Base-by-base conservation (phyloP, 2,113 vertebrate genomes). In the Scomber japonicus region DNA sequence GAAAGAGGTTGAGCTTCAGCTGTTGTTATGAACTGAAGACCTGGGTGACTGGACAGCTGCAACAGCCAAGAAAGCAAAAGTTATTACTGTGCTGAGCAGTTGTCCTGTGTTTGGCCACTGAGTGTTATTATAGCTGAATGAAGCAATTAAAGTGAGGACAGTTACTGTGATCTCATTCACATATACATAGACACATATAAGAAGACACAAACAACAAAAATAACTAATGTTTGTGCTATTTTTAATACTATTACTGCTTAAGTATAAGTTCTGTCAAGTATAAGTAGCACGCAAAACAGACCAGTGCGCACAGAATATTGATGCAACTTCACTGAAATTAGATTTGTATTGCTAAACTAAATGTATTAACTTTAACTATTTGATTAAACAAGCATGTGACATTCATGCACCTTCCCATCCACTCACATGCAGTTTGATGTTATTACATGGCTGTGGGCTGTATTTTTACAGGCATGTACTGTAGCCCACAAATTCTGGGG, bases 1-100 rank as follows among this genome's bases (percentile, higher is more conserved):
- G 56, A 75, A 73, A 71, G 61, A 66, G 75, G 17, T 70, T 88
- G 83, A 82, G 75, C 81, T 84, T 93, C 95, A 95, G 95, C 95
- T 95, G 95, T 93, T 95, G 93, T 95, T 94, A 91, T 94, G 91
- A 87, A 88, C 86, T 14, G 50, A 75, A 60, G 83, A 84, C 84
- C 82, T 66, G 82, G 77, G 72, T 86, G 86, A 89, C 57, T 40
- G 72, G 90, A 92, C 94, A 92, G 91, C 94, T 95, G 95, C 92
- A 90, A 61, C 56, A 64, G 69, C 82, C 82, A 80, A 80, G 82
- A 92, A 91, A 92, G 85, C 81, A 84, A 90, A 90, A 91, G 91
- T 91, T 92, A 91, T 91, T 84, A 87, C 88, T 71, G 67, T 31
- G 51, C 71, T 24, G 75, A 90, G 88, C 93, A 95, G 92, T 94